Conservation (phyloP, 2,113 vertebrate genomes). For the Pseudois nayaur region DNA sequence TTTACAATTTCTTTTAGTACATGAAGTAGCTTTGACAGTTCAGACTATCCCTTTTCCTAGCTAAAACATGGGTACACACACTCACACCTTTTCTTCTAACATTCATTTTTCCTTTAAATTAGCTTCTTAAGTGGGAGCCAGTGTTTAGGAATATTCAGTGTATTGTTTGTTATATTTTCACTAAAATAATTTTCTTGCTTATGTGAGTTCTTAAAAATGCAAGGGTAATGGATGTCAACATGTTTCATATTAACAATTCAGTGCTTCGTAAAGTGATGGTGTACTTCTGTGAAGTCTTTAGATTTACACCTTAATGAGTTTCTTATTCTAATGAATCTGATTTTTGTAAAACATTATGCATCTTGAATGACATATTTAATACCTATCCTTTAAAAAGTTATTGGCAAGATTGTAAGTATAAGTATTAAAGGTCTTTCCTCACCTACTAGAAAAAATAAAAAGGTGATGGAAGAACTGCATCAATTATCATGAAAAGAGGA, state of each 20-base stretch:
- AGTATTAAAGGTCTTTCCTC: constrained; percentile 54
- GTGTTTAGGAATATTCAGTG: background rate
- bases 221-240: background rate
- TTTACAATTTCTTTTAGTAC: background rate
- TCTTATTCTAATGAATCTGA: constrained; percentile 55
- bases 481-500: constrained; percentile 60
- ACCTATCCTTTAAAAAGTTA: constrained; percentile 56
- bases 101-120: background rate
- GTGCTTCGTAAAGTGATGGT: constrained; percentile 10
- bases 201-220: constrained; percentile 7
- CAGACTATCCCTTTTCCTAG: background rate
- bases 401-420: constrained; percentile 43
- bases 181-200: constrained; percentile 39
- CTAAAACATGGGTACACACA: background rate
- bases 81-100: background rate
- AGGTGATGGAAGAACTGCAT: background rate
- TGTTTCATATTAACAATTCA: constrained; percentile 1
- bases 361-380: constrained; percentile 65
- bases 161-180: background rate
- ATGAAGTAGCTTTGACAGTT: background rate
- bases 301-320: constrained; percentile 32
- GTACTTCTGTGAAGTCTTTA: constrained; percentile 31
- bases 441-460: constrained; percentile 59
- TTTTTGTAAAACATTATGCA: constrained; percentile 52
- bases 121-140: background rate